Evolutionary conservation across 35 echinoderm and acorn worm species (phyloP).

Genomic region (Lytechinus pictus): DNA sequence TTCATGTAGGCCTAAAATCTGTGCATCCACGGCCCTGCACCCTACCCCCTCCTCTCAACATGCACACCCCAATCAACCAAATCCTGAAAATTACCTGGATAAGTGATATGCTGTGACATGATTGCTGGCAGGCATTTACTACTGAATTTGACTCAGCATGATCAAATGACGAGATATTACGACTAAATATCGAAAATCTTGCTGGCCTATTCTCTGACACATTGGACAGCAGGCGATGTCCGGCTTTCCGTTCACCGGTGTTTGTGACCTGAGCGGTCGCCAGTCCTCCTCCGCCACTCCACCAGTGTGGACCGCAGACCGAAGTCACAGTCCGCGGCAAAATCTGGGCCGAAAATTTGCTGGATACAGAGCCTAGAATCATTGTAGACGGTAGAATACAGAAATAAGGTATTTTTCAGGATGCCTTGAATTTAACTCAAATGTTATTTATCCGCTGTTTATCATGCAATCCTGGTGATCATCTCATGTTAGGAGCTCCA

Average conservation of each 20-base stretch:
- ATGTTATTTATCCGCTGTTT: too few species aligned
- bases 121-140: neutral
- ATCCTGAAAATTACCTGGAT: neutral
- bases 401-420: neutral
- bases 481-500: too few species aligned
- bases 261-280: neutral
- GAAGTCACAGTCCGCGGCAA: neutral
- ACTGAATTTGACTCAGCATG: neutral
- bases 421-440: neutral
- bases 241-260: neutral
- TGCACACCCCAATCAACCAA: neutral
- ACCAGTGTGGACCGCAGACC: neutral
- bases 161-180: neutral
- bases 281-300: neutral
- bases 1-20: too few species aligned
- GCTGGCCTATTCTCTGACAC: neutral
- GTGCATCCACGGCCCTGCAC: too few species aligned
- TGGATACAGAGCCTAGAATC: neutral
- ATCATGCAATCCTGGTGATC: too few species aligned
- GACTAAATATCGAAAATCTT: neutral
- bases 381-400: neutral
- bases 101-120: neutral
- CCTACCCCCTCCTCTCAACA: too few species aligned
- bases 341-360: conserved; percentile 1
- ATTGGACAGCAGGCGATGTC: neutral